Evolutionary conservation across 2,888 invertebrate species (phyloP).

Genomic region (Ophion costatus): DNA sequence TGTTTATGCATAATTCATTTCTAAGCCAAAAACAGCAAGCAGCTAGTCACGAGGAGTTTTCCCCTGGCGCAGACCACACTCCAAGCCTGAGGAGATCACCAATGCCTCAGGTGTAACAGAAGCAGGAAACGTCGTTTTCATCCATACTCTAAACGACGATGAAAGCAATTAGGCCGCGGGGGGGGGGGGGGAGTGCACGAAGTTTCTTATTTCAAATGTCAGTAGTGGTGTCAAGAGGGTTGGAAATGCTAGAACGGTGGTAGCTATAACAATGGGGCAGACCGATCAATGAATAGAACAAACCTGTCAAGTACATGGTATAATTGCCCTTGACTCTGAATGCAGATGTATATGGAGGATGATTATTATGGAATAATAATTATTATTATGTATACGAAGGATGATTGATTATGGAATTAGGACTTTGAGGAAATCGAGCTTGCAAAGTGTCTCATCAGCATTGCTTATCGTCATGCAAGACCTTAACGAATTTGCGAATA

Average conservation of each 20-base stretch:
- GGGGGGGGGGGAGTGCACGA: too few relatives aligned
- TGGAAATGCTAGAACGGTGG: slow-evolving; percentile 42
- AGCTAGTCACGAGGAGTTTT: background rate
- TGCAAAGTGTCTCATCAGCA: background rate
- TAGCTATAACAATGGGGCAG: slow-evolving; percentile 27
- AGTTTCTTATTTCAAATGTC: slow-evolving; percentile 48
- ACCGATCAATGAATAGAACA: slow-evolving; percentile 40
- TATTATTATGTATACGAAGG: too few relatives aligned
- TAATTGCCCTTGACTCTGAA: slow-evolving; percentile 20
- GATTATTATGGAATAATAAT: too few relatives aligned
- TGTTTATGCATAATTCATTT: background rate
- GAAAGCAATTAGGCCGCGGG: background rate
- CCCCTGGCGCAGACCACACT: background rate
- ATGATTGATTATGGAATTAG: background rate
- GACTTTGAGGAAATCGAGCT: too few relatives aligned
- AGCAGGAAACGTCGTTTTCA: slow-evolving; percentile 5
- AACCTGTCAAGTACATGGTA: slow-evolving; percentile 17
- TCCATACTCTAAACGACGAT: slow-evolving; percentile 1
- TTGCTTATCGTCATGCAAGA: background rate
- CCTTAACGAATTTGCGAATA: too few relatives aligned
- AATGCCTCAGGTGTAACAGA: background rate
- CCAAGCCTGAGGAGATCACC: background rate
- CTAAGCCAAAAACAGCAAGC: background rate
- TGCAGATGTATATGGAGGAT: background rate
- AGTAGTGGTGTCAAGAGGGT: slow-evolving; percentile 21